Evolutionary conservation across 2,797 vertebrate genomes (phyloP).

Genomic region (Luscinia luscinia): DNA sequence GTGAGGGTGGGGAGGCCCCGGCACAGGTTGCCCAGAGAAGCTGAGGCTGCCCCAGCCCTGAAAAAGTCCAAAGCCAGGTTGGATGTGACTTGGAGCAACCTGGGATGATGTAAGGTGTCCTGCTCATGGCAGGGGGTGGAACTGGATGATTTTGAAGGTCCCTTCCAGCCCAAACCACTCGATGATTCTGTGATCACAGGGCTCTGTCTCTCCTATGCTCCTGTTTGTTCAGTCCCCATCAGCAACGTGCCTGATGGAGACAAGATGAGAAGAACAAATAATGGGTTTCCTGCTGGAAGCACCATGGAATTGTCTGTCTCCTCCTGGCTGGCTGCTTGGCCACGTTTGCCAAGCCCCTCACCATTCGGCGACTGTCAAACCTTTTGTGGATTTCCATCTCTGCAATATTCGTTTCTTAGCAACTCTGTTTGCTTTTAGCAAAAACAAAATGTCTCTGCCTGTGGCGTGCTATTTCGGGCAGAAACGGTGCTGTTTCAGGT

Average conservation of each 20-base stretch:
- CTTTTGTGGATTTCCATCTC: constrained; percentile 65
- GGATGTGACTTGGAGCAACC: rapidly evolving
- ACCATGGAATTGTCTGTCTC: background rate
- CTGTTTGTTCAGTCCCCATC: background rate
- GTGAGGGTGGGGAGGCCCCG: rapidly evolving
- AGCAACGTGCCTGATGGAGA: background rate
- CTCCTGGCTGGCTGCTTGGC: background rate
- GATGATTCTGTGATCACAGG: no score
- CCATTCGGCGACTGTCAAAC: constrained; percentile 20
- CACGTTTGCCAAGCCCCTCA: background rate
- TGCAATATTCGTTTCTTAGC: constrained; percentile 70
- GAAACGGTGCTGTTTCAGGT: constrained; percentile 42
- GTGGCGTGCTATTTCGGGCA: constrained; percentile 60
- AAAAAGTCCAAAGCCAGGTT: rapidly evolving
- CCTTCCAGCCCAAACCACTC: background rate
- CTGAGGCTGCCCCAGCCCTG: background rate
- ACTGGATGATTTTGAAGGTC: background rate
- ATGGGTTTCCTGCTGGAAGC: background rate
- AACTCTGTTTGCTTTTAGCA: constrained; percentile 71
- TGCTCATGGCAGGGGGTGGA: rapidly evolving
- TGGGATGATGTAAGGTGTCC: background rate
- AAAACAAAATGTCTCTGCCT: constrained; percentile 71
- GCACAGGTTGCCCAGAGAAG: background rate
- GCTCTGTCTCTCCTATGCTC: background rate
- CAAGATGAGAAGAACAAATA: background rate